Percentiles rank a stretch among this genome's conserved stretches.
Conservation (phyloP, 2,113 vertebrate genomes). For the Conger conger region DNA sequence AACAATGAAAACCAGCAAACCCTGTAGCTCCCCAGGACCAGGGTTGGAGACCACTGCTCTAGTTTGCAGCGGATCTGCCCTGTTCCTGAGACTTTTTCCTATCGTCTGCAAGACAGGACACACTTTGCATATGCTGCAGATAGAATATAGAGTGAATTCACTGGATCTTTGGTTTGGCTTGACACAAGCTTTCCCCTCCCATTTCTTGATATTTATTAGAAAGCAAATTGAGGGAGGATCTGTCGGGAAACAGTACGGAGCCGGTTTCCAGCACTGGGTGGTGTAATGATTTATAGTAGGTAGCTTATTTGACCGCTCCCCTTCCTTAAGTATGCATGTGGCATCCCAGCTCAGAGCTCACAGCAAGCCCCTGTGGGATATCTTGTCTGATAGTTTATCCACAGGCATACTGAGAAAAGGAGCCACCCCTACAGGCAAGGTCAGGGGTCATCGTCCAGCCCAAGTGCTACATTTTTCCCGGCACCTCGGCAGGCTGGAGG, state of each 20-base stretch:
- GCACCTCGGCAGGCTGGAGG: not conserved
- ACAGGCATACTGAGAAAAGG: not conserved
- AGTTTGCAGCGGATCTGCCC: not conserved
- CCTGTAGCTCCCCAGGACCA: too few species aligned
- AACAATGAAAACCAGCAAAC: too few species aligned
- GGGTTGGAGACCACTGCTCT: too few species aligned
- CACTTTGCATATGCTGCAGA: too few species aligned
- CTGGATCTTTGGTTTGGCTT: too few species aligned
- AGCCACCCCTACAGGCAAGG: not conserved
- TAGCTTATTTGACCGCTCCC: not conserved
- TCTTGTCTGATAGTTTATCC: not conserved
- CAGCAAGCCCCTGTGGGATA: not conserved
- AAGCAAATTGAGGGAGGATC: not conserved
- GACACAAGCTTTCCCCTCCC: too few species aligned
- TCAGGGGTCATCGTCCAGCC: slow-evolving; percentile 8
- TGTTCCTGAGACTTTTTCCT: too few species aligned
- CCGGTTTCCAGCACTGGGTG: not conserved
- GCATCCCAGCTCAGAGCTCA: not conserved
- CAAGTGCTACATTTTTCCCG: not conserved
- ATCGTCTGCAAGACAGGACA: too few species aligned
- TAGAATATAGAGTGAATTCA: too few species aligned
- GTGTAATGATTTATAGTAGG: not conserved
- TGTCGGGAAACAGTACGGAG: not conserved
- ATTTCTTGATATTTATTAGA: not conserved
- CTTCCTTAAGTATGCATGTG: not conserved